phyloP scores from a whole-genome alignment of 2,888 invertebrate genomes.

The Tenthredo scrophulariae region DNA sequence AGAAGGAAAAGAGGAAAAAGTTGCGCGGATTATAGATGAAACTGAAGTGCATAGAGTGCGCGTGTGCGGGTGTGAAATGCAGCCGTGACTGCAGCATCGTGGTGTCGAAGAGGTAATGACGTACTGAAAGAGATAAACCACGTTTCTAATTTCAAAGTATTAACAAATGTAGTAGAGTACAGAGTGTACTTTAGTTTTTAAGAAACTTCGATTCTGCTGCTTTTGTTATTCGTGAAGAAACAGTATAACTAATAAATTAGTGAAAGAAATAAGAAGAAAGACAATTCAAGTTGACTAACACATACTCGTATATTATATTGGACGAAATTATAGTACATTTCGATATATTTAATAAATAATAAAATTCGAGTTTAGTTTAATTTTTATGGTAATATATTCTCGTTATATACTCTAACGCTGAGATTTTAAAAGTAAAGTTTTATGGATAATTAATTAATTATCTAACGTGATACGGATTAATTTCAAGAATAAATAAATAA shows the following conservation, averaged over 20 bases:
- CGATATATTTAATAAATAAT: neutral
- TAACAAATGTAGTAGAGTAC: conserved; percentile 20
- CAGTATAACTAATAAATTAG: neutral
- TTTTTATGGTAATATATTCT: neutral
- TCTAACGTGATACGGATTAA: neutral
- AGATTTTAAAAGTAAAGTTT: neutral
- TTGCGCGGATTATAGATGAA: neutral
- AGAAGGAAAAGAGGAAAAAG: neutral
- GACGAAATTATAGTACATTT: neutral
- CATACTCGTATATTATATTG: neutral
- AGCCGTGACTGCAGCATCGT: neutral
- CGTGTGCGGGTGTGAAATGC: conserved; percentile 49
- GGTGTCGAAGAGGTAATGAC: conserved; percentile 26
- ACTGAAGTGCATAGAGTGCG: conserved; percentile 31
- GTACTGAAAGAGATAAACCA: neutral
- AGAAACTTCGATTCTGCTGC: neutral
- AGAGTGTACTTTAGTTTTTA: conserved; percentile 32
- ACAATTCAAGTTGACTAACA: neutral
- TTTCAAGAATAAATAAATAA: neutral
- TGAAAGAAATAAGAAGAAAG: neutral
- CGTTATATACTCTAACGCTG: neutral
- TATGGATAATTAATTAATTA: neutral
- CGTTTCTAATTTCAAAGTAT: neutral
- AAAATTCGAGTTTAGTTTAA: neutral
- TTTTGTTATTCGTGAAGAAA: neutral